phyloP scores from a whole-genome alignment of 2,113 vertebrate species.

The Pseudorectes ferrugineus region DNA sequence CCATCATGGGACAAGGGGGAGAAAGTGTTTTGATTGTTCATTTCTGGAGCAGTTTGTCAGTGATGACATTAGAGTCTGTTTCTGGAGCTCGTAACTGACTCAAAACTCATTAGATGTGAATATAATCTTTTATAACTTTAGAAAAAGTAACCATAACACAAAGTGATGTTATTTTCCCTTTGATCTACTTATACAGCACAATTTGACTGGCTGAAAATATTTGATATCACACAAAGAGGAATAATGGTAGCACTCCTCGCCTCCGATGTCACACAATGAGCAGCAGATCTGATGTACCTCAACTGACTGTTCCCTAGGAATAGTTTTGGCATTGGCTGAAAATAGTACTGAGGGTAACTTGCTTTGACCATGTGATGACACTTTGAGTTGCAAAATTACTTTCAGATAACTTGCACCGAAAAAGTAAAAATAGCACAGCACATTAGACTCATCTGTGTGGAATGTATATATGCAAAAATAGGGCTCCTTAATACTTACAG shows the following conservation, averaged over 20 bases:
- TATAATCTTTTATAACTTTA: not conserved
- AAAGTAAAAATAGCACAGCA: conserved; percentile 53
- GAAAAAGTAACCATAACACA: not conserved
- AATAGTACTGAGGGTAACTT: conserved; percentile 41
- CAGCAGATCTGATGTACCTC: not conserved
- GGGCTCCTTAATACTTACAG: conserved; percentile 55
- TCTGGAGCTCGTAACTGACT: not conserved
- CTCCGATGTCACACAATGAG: not conserved
- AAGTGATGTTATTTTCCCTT: not conserved
- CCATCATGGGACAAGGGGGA: accelerated
- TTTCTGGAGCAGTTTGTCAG: not conserved
- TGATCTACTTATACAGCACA: not conserved
- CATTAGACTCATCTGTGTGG: conserved; percentile 36
- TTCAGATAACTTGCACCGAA: conserved; percentile 54
- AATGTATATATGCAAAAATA: conserved; percentile 58
- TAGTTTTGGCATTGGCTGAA: conserved; percentile 31
- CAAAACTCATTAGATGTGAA: not conserved
- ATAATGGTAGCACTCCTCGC: not conserved
- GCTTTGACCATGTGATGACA: conserved; percentile 39
- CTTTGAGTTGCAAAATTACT: conserved; percentile 59
- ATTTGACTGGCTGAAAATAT: not conserved
- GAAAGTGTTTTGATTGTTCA: not conserved
- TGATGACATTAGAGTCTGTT: not conserved
- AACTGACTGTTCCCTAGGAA: not conserved
- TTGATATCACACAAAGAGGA: not conserved